Evolutionary conservation across 1,140 invertebrate genomes (phyloP).

Genomic region (Trachelipus rathkii): DNA sequence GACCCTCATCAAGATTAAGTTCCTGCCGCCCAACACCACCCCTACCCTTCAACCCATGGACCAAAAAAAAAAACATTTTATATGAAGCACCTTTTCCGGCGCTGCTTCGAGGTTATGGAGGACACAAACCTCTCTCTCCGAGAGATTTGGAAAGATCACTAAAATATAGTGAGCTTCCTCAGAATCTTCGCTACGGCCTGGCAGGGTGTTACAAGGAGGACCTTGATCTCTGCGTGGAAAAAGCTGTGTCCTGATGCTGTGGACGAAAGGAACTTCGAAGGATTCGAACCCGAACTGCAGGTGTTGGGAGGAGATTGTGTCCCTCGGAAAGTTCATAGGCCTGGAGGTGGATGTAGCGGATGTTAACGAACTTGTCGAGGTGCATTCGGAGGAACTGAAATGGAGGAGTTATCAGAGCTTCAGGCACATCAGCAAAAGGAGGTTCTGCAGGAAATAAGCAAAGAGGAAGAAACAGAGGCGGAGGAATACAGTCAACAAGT

Average conservation of each 20-base stretch:
- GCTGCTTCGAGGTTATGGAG: too few species aligned
- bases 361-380: not conserved
- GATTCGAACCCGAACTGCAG: constrained; percentile 35
- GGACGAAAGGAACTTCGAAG: constrained; percentile 44
- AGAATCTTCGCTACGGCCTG: constrained; percentile 48
- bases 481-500: too few species aligned
- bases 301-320: constrained; percentile 48
- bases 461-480: too few species aligned
- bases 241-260: constrained; percentile 46
- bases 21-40: not conserved
- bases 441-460: too few species aligned
- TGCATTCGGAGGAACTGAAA: constrained; percentile 1
- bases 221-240: constrained; percentile 47
- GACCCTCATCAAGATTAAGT: too few species aligned
- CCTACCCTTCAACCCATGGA: constrained; percentile 14
- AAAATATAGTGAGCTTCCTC: constrained; percentile 37
- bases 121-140: constrained; percentile 34
- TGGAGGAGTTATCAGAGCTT: too few species aligned
- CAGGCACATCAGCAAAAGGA: too few species aligned
- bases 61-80: too few species aligned
- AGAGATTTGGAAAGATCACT: constrained; percentile 42
- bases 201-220: constrained; percentile 34
- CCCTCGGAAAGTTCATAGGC: constrained; percentile 46
- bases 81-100: too few species aligned
- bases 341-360: constrained; percentile 46